A percentile compares a stretch with the other conserved stretches of the same genome.
Evolutionary conservation across 2,888 invertebrate species (phyloP).

Genomic region (Drosophila picticornis): DNA sequence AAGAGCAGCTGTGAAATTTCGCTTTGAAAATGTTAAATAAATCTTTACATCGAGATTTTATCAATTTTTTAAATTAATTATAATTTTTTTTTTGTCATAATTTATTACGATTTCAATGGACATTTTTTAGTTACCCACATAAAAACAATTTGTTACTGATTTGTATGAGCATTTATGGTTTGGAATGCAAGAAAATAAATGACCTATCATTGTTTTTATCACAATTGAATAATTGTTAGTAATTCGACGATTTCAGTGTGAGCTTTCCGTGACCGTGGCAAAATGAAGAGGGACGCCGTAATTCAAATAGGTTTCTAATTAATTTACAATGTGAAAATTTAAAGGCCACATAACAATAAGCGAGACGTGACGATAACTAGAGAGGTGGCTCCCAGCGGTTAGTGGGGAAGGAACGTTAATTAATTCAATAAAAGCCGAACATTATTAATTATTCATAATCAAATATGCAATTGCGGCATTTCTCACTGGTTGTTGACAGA

Average conservation of each 20-base stretch:
- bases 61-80: neutral
- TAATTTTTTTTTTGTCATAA: neutral
- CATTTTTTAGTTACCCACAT: neutral
- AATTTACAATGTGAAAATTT: conserved; percentile 72
- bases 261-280: conserved; percentile 10
- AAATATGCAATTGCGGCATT: conserved; percentile 74
- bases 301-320: conserved; percentile 66
- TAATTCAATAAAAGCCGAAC: conserved; percentile 79
- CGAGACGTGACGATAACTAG: conserved; percentile 7
- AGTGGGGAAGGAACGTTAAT: conserved; percentile 48
- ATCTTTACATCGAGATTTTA: neutral
- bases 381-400: neutral
- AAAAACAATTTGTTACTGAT: neutral
- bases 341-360: conserved; percentile 43
- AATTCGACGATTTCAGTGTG: conserved; percentile 54
- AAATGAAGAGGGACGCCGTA: conserved; percentile 27
- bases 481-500: conserved; percentile 53
- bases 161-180: neutral
- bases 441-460: conserved; percentile 80
- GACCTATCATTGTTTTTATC: conserved; percentile 67
- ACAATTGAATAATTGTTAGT: conserved; percentile 72
- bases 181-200: conserved; percentile 59
- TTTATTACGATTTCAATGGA: neutral
- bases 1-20: neutral
- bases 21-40: neutral